Conservation (phyloP, 2,797 vertebrate species). For the Synaphobranchus kaupii region DNA sequence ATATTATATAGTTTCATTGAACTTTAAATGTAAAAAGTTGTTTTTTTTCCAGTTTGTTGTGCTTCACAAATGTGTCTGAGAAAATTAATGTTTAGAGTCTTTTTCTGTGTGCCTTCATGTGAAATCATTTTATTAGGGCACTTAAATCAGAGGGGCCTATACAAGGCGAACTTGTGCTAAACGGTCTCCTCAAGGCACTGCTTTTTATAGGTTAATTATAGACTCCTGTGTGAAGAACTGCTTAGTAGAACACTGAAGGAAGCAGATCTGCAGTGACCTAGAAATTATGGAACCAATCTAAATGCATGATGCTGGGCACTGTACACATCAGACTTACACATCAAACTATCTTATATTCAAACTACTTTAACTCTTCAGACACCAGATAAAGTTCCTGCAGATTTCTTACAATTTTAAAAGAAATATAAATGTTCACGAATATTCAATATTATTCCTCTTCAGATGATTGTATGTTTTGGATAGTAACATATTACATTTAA, state of each 20-base stretch:
- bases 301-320: neutral
- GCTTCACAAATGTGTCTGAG: neutral
- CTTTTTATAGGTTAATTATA: slow-evolving; percentile 14
- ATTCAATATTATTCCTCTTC: neutral
- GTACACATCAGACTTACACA: neutral
- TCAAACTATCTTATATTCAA: neutral
- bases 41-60: neutral
- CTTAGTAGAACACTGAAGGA: neutral
- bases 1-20: neutral
- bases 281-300: neutral
- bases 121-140: slow-evolving; percentile 30
- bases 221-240: neutral
- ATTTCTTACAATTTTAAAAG: neutral
- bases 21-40: neutral
- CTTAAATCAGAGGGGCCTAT: slow-evolving; percentile 26
- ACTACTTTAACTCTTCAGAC: neutral
- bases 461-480: neutral
- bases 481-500: too few species aligned
- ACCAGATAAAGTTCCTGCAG: neutral
- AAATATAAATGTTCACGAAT: neutral
- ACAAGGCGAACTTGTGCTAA: neutral
- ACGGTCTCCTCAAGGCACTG: slow-evolving; percentile 8
- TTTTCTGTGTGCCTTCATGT: slow-evolving; percentile 22
- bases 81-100: neutral
- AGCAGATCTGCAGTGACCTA: neutral